Percentiles rank a stretch among this genome's conserved stretches.
phyloP scores from a whole-genome alignment of 64 coral and sea anemone species.

The Catalaphyllia jardinei region DNA sequence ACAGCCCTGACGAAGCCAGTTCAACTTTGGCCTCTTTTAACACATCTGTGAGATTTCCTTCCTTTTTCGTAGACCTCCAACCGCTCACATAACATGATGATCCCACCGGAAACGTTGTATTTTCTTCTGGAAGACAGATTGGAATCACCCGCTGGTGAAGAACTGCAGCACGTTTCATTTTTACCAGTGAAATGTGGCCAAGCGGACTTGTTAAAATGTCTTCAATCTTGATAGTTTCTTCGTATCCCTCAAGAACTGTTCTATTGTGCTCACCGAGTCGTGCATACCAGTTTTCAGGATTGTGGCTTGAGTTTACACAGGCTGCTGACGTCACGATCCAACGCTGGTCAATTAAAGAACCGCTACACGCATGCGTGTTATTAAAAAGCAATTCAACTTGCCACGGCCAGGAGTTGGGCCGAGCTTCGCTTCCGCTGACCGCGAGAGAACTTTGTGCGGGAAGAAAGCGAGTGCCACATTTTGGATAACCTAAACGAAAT shows the following conservation, averaged over 20 bases:
- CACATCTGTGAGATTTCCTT: slow-evolving; percentile 1
- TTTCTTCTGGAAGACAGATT: slow-evolving; percentile 2
- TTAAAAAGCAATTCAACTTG: slow-evolving; percentile 55
- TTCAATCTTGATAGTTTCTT: slow-evolving; percentile 16
- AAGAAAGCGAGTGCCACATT: slow-evolving; percentile 49
- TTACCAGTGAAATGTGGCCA: not conserved
- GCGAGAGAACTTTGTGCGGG: not conserved
- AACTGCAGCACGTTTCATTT: not conserved
- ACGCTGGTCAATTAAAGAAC: not conserved
- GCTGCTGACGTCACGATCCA: slow-evolving; percentile 14
- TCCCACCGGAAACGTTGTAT: not conserved
- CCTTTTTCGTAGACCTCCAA: slow-evolving; percentile 9
- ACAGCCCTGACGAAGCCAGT: not conserved
- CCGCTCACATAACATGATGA: slow-evolving; percentile 17
- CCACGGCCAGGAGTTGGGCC: slow-evolving; percentile 70
- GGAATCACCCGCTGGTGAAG: slow-evolving; percentile 19
- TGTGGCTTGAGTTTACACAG: slow-evolving; percentile 8
- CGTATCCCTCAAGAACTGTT: slow-evolving; percentile 27
- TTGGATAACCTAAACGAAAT: slow-evolving; percentile 28
- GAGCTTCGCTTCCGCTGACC: slow-evolving; percentile 36
- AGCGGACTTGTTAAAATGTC: not conserved
- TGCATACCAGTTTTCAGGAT: not conserved
- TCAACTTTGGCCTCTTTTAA: slow-evolving; percentile 24
- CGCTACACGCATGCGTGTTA: slow-evolving; percentile 34
- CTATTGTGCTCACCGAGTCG: slow-evolving; percentile 36